These are phyloP conservation scores for Harpalus rufipes DNA, from an alignment of 2,888 invertebrate genomes.

Conservation along the genomic window DNA sequence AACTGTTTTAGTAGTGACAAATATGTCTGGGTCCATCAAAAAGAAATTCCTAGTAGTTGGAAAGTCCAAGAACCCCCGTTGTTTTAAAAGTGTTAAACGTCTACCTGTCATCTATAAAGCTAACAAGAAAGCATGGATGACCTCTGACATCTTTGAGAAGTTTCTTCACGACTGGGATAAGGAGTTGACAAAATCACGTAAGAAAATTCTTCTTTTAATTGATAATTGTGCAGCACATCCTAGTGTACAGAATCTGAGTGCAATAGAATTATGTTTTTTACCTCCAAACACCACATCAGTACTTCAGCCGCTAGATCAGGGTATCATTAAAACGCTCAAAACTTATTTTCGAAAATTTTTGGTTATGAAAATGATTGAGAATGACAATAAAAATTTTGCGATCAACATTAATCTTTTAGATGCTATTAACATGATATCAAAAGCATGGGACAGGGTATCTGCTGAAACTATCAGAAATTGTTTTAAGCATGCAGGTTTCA, in stretches of 20 bases:
- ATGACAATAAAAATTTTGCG: too few species aligned
- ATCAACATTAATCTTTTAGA: conserved; percentile 7
- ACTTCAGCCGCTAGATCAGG: conserved; percentile 26
- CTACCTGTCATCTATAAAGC: conserved; percentile 69
- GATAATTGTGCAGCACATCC: too few species aligned
- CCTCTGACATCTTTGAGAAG: too few species aligned
- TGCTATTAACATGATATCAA: conserved; percentile 69
- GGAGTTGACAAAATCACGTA: too few species aligned
- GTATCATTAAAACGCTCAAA: conserved; percentile 1
- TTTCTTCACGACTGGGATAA: too few species aligned
- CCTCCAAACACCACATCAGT: conserved; percentile 1
- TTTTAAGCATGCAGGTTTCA: not conserved
- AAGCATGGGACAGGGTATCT: conserved; percentile 61
- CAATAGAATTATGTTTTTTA: not conserved
- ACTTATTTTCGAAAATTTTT: conserved; percentile 16
- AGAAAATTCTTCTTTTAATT: too few species aligned
- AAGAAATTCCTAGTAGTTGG: conserved; percentile 71
- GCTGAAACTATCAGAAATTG: conserved; percentile 62
- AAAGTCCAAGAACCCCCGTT: conserved; percentile 71
- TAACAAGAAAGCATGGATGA: too few species aligned
- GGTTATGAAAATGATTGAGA: too few species aligned
- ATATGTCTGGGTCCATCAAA: conserved; percentile 72
- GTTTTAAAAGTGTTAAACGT: conserved; percentile 69
- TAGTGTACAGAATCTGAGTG: too few species aligned
- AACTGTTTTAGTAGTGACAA: conserved; percentile 70